Conservation (phyloP, 2,888 invertebrate genomes). For the Lasioglossum marginatum region DNA sequence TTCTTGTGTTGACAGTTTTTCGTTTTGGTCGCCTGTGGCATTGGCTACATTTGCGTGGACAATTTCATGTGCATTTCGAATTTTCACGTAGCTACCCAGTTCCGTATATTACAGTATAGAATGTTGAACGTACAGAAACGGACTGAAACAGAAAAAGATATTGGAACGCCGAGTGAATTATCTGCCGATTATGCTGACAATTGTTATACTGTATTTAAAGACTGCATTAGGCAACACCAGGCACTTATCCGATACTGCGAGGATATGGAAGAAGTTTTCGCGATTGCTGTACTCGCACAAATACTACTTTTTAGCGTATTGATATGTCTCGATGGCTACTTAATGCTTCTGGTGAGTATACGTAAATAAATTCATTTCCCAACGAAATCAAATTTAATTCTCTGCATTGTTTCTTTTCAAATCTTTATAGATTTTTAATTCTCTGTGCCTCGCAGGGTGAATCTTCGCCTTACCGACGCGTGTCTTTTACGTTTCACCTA, state of each 20-base stretch:
- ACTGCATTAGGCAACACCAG: not conserved
- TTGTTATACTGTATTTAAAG: not conserved
- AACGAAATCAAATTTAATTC: not conserved
- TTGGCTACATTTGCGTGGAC: slow-evolving; percentile 1
- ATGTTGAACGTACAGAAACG: not conserved
- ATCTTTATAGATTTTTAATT: not conserved
- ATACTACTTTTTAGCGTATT: not conserved
- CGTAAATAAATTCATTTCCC: not conserved
- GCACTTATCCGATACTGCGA: not conserved
- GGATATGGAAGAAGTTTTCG: not conserved
- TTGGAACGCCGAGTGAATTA: no score
- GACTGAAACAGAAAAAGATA: not conserved
- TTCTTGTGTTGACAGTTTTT: not conserved
- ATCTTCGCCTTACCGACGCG: not conserved
- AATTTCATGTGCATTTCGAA: slow-evolving; percentile 1
- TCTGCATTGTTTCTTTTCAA: not conserved
- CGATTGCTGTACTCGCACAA: not conserved
- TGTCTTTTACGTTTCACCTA: slow-evolving; percentile 30
- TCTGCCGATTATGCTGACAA: not conserved
- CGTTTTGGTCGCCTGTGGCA: not conserved
- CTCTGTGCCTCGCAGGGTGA: slow-evolving; percentile 19
- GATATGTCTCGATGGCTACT: not conserved
- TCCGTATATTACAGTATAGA: slow-evolving; percentile 21
- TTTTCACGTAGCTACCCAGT: slow-evolving; percentile 1
- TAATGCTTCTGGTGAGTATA: not conserved